Evolutionary conservation across 2,888 invertebrate species (phyloP), one percentile per base, ranked within the genome.

Genomic region (Melanchra persicariae): DNA sequence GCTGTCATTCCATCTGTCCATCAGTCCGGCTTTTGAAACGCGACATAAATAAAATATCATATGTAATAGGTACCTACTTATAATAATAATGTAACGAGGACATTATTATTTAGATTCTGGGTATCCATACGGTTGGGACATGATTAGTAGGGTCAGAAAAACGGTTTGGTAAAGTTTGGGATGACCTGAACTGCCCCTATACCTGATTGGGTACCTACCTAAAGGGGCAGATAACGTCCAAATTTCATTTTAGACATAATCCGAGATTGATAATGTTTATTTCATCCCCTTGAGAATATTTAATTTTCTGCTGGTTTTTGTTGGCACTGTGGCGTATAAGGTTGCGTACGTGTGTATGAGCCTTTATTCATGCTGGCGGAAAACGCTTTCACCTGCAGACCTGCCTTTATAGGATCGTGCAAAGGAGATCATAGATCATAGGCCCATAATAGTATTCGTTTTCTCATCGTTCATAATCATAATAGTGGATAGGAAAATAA

Each of bases 1-100:
- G 60, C 72, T 51, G 30, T 49, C n/a, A 30, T 70, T 64, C 71
- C 60, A 40, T 78, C 64, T 47, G 64, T 78, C 59, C 10, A 12
- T 51, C 49, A 43, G 3, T 15, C 43, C 2, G 22, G 10, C 40
- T 71, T 65, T 57, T 61, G 51, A 72, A 57, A 71, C 15, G 1
- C 24, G 45, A 47, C 26, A 60, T 17, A 61, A 57, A 79, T 51
- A 55, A 45, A 30, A 59, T 37, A 12, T 59, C 2, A 52, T 30
- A 26, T 55, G 12, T 34, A n/a, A 17, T 24, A 24, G 26, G 6
- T 26, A 15, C 55, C 2, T n/a, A 55, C 12, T 12, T 30, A 55
- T 52, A 9, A 55, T 55, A 51, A 10, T 22, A 10, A 22, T 15
- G n/a, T 58, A 19, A 59, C 30, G 15, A 30, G 10, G 7, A 12